Evolutionary conservation across 2,888 invertebrate species (phyloP), one percentile per base, ranked within the genome.

Genomic region (Phasia obesa): DNA sequence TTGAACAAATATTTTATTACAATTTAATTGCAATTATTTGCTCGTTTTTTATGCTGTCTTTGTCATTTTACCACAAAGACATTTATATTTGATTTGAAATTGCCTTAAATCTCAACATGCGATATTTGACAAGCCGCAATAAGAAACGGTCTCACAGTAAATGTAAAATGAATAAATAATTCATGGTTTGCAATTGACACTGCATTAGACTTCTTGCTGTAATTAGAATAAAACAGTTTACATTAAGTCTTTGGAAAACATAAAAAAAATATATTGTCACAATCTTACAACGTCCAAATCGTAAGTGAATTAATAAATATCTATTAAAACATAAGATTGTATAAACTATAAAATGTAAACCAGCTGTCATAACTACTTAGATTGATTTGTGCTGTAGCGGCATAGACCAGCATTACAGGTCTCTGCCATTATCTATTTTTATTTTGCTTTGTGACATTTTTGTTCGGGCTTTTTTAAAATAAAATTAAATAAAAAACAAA

Each of bases 21-120:
- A 76, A 57, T 76, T 83, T 71, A 79, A 79, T 83, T 79, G 75
- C 49, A 44, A 19, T 59, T 62, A 62, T 74, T 65, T 35, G 15
- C 49, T 38, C 4, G 13, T 47, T 59, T 35, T 4, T 47, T 71
- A 31, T 71, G 31, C 11, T 11, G 35, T 35, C 3, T 35, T 35
- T 35, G 35, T 31, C 65, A 9, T 19, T 62, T 51, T 42, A 42
- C 23, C 21, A 15, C 27, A 27, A 60, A 35, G 9, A 35, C 7
- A 38, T 60, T 27, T 17, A 7, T 6, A 35, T 42, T 55, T 74
- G 4, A 47, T 25, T 47, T 57, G 0, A 38, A 38, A 21, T 62
- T 38, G 59, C 0, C 60, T 67, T 42, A 55, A 38, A 47, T 57
- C 64, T 35, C 2, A 57, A 64, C 71, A 77, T 69, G 69, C 77